Evolutionary conservation across 2,113 vertebrate species (phyloP), one percentile per base, ranked within the genome.

Genomic region (rat (Rattus norvegicus)): DNA sequence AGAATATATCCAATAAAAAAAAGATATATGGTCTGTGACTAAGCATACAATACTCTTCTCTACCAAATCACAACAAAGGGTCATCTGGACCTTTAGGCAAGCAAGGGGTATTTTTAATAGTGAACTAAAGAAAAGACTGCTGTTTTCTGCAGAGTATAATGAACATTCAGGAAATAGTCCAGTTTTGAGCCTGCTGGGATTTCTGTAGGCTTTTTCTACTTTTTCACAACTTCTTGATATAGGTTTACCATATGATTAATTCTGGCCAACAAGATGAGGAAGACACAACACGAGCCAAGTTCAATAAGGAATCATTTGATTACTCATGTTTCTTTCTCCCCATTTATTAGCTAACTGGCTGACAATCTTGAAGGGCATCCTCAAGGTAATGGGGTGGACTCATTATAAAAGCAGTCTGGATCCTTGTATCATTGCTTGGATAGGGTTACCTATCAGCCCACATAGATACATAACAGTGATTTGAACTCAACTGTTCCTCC

Each of bases 221-320:
- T 95, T 54, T 79, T 24, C 63, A 92, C 7, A 1, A 10, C 90
- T 24, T 5, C 65, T 95, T 93, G 75, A 73, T 88, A 89, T 89
- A 72, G 12, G 17, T 26, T 86, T 3, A 83, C 19, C 16, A 47
- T 24, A 2, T 85, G 39, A 65, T 67, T 85, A 67, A 65, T 67
- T 67, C n/a, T 81, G 70, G 63, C 20, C 65, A 47, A 12, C 59
- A 28, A 95, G 83, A 76, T 69, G 39, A 61, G 89, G 36, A 11
- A 79, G 43, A 91, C 69, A 56, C 79, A 92, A 75, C 33, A 76
- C 43, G 63, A 47, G 26, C 7, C 52, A 86, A 70, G 4, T 16
- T 59, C 17, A 30, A 7, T 75, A 65, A 88, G 19, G 11, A 77
- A 56, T 88, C 1, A 4, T 49, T n/a, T 91, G 79, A 77, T 92